Base-by-base conservation (phyloP, 1,140 invertebrate genomes). In the Drosophila kikkawai region DNA sequence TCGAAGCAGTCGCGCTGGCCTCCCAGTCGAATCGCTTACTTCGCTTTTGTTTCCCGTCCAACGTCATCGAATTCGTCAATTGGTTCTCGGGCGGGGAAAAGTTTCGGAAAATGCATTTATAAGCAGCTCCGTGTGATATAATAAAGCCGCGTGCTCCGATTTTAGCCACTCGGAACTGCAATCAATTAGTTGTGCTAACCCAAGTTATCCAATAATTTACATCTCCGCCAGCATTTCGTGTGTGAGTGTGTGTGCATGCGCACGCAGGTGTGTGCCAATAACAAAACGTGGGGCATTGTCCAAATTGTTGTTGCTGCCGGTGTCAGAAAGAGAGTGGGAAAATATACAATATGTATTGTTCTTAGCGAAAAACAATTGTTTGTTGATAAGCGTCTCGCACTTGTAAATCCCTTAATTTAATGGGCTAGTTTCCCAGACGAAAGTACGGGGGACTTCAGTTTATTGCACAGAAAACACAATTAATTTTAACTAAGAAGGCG, bases 51-150 rank as follows among this genome's bases (percentile, higher is more conserved):
- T 37, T 48, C 29, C 32, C 74, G 63, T 59, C 37, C 75, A 68
- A 77, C 82, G 83, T 86, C 82, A 86, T 67, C 75, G 75, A 86
- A 87, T 68, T 59, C 70, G 83, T 84, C 80, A 86, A 81, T 86
- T 80, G 60, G 63, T 74, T 48, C 78, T 70, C 69, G 65, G 79
- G 64, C 74, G 64, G 76, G 67, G 50, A 48, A 60, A 71, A 69
- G 53, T 55, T 29, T 59, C 75, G 29, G 34, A 78, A 63, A 68
- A 87, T 87, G 79, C 57, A 61, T 47, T 63, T 57, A 55, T 69
- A 67, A 57, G 41, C 47, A 58, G 74, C 55, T 75, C 32, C 37
- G 44, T 56, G 75, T 78, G 75, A 78, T 78, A 78, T 77, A 78
- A 69, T 69, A 69, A 60, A 59, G 50, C 34, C 50, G 66, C 66